Evolutionary conservation across 1,140 invertebrate genomes (phyloP).

Genomic region (Probaryconus sp.): DNA sequence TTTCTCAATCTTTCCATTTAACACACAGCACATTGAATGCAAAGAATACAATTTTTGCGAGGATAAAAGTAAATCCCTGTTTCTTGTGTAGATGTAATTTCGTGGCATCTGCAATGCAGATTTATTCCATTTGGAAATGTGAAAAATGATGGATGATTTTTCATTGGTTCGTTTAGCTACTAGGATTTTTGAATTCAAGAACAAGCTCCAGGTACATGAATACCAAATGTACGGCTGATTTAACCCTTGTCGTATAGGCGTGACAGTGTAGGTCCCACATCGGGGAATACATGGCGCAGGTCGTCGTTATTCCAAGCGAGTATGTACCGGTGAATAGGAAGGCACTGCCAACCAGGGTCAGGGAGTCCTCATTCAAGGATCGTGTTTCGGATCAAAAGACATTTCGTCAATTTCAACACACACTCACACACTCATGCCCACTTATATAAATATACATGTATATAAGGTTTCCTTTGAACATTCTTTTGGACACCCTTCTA

Average conservation of each 20-base stretch:
- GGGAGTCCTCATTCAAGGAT: slow-evolving; percentile 24
- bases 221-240: slow-evolving; percentile 55
- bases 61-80: too few relatives aligned
- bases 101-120: slow-evolving; percentile 39
- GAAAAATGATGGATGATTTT: slow-evolving; percentile 51
- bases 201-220: slow-evolving; percentile 53
- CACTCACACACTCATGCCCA: too few relatives aligned
- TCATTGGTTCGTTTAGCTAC: slow-evolving; percentile 21
- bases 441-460: too few relatives aligned
- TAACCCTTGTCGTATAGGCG: slow-evolving; percentile 60
- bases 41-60: too few relatives aligned
- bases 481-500: background rate
- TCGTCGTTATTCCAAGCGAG: slow-evolving; percentile 54
- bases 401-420: slow-evolving; percentile 44
- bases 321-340: slow-evolving; percentile 48
- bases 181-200: slow-evolving; percentile 52
- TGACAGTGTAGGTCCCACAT: slow-evolving; percentile 54
- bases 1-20: too few relatives aligned
- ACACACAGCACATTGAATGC: too few relatives aligned
- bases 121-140: background rate
- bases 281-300: slow-evolving; percentile 47
- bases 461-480: slow-evolving; percentile 8
- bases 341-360: slow-evolving; percentile 25
- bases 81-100: slow-evolving; percentile 20
- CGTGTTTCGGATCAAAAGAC: slow-evolving; percentile 50